Evolutionary conservation across 2,797 vertebrate genomes (phyloP), one percentile per base, ranked within the genome.

Genomic region (Macroramphosus scolopax): DNA sequence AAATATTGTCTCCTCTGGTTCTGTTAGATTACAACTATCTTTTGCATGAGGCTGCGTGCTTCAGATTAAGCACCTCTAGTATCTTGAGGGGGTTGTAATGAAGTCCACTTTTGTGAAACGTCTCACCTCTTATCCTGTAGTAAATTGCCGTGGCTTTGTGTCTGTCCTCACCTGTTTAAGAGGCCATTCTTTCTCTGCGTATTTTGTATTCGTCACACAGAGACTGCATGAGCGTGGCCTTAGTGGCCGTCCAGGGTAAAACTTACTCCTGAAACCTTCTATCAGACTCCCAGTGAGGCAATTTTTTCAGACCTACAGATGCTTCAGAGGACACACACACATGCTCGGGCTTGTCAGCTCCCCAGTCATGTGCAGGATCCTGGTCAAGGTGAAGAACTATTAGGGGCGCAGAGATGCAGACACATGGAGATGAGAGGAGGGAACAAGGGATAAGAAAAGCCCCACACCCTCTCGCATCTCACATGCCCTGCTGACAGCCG

Each of bases 321-420:
- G 34, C 61, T 65, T 72, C 38, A 47, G 48, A 75, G 42, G 24
- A n/a, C 45, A 33, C 51, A 30, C 43, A 38, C 37, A 56, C 48
- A 49, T 1, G 41, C 50, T 25, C 1, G 5, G 43, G 40, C 72
- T 70, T 77, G 78, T 78, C 79, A 73, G 60, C 63, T 76, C 45
- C 51, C 59, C 51, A 48, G 62, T 71, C 64, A 53, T 76, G 73
- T 65, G 3, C 26, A 20, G 17, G 13, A 57, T 69, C 48, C 51
- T 63, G 77, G 81, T 79, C 75, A 83, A 80, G 78, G 77, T 81
- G 79, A 81, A 57, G 67, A 37, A 16, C 11, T n/a, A n/a, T 8
- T 1, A 24, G 1, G 15, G n/a, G 39, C 7, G 56, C 45, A 53
- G 54, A 55, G 63, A 68, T 65, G 52, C 68, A 75, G 70, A 74